These are phyloP conservation scores for Torymus aiolomorphi DNA, from an alignment of 2,888 invertebrate species.

Conservation along the genomic window DNA sequence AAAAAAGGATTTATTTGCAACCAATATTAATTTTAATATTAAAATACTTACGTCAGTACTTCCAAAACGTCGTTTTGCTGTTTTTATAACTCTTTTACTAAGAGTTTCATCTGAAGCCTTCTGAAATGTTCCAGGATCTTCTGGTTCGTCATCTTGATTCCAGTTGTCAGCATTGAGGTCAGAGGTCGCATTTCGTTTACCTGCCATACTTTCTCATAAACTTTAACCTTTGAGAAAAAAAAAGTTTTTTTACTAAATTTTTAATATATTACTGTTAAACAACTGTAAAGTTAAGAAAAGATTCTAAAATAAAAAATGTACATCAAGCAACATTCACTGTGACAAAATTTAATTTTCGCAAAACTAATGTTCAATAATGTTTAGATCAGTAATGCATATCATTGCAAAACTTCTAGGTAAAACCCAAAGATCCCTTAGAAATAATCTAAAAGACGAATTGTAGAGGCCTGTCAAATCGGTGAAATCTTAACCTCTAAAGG, in stretches of 20 bases:
- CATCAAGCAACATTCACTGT: no score
- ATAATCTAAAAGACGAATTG: no score
- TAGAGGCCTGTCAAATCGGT: no score
- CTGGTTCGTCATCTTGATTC: conserved; percentile 86
- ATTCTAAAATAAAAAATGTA: no score
- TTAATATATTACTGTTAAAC: not conserved
- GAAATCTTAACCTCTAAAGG: no score
- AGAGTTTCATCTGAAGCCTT: conserved; percentile 83
- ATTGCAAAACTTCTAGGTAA: no score
- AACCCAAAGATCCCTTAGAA: no score
- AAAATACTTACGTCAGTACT: conserved; percentile 58
- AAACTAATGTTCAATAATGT: no score
- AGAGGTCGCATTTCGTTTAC: conserved; percentile 84
- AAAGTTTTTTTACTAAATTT: not conserved
- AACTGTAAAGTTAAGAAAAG: not conserved
- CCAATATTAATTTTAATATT: conserved; percentile 11
- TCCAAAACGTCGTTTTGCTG: conserved; percentile 83
- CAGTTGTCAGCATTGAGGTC: conserved; percentile 91
- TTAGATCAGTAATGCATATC: no score
- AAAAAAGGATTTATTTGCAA: conserved; percentile 3
- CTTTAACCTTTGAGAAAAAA: conserved; percentile 8
- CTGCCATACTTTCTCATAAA: conserved; percentile 78
- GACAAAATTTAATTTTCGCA: no score
- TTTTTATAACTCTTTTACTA: conserved; percentile 86
- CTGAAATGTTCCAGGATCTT: conserved; percentile 86